Conservation (phyloP, 2,113 vertebrate species). For the Hucho hucho region DNA sequence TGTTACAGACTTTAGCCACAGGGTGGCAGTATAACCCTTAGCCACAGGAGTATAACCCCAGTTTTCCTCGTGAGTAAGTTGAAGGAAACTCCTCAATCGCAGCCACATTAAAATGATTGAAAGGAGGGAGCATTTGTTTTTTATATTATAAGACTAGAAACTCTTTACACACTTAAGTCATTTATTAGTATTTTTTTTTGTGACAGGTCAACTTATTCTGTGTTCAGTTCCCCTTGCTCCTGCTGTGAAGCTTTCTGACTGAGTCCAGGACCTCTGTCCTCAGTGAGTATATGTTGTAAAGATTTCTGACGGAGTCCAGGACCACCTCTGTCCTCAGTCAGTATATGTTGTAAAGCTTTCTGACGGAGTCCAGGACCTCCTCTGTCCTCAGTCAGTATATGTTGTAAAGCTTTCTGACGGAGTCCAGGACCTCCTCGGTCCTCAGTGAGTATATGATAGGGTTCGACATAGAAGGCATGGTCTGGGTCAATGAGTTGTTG, state of each 20-base stretch:
- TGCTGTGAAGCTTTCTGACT: too few species aligned
- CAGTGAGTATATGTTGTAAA: too few species aligned
- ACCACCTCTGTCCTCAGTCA: constrained; percentile 65
- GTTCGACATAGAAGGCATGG: constrained; percentile 55
- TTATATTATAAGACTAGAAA: neutral
- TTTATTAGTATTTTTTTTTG: too few species aligned
- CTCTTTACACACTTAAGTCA: neutral
- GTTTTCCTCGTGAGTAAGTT: too few species aligned
- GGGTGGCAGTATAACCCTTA: too few species aligned
- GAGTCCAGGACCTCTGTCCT: too few species aligned
- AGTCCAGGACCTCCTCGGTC: constrained; percentile 57
- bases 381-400: constrained; percentile 64
- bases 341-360: constrained; percentile 43
- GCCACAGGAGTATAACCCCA: too few species aligned
- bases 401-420: constrained; percentile 37
- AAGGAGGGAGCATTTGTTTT: too few species aligned
- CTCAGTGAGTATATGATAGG: constrained; percentile 63
- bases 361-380: constrained; percentile 50
- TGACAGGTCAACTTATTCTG: neutral
- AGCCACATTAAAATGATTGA: neutral
- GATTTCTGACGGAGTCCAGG: constrained; percentile 35
- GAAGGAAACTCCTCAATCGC: too few species aligned
- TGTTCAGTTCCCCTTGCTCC: neutral
- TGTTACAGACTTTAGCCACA: too few species aligned
- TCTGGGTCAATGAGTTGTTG: constrained; percentile 28